phyloP scores from a whole-genome alignment of 2,888 invertebrate species.

The Nasonovia ribisnigri region DNA sequence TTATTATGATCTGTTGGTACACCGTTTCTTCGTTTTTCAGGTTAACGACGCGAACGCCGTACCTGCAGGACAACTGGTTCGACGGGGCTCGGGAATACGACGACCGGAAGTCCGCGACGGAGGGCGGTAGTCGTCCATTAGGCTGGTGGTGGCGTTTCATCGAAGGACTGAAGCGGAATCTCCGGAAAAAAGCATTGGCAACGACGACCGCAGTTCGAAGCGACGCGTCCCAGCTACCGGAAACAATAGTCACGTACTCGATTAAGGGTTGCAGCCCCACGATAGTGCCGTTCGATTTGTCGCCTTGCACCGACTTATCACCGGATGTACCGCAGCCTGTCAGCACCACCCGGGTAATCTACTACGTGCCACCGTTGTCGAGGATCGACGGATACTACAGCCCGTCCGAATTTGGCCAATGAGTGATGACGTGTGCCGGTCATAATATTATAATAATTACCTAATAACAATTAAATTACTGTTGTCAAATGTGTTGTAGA shows the following conservation, averaged over 20 bases:
- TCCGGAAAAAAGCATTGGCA: not conserved
- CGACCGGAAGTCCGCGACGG: not conserved
- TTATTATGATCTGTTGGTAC: not conserved
- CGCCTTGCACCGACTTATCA: slow-evolving; percentile 24
- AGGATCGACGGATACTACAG: not conserved
- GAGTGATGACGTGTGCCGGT: not conserved
- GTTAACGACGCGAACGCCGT: not conserved
- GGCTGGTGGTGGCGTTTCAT: not conserved
- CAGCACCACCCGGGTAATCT: slow-evolving; percentile 35
- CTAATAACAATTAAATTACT: not conserved
- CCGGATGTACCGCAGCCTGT: not conserved
- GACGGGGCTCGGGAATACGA: not conserved
- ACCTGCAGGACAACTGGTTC: not conserved
- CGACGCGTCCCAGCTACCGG: not conserved
- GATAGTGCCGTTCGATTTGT: slow-evolving; percentile 42
- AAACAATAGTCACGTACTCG: slow-evolving; percentile 44
- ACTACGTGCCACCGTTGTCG: slow-evolving; percentile 38
- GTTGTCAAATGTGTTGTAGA: not conserved
- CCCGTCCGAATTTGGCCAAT: not conserved
- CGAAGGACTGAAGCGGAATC: not conserved
- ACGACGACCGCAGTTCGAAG: not conserved
- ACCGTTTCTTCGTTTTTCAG: not conserved
- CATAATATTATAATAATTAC: not conserved
- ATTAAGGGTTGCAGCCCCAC: slow-evolving; percentile 55
- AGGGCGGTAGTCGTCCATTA: not conserved